Evolutionary conservation across 2,888 invertebrate species (phyloP), one percentile per base, ranked within the genome.

Genomic region (Cosmorhoe ocellata): DNA sequence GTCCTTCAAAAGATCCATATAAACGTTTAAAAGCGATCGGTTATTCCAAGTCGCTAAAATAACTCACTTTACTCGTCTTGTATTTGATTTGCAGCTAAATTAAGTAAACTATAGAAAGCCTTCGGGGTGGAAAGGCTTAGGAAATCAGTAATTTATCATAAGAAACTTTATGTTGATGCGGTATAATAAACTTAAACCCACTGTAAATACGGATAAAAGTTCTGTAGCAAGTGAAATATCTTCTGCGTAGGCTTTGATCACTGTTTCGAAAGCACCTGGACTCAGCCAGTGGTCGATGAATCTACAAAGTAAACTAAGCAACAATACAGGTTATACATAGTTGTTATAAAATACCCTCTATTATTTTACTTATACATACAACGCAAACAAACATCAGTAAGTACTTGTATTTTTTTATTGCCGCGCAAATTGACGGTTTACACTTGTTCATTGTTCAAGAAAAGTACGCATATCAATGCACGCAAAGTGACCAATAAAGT

Each of bases 161-260:
- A 49, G 44, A 44, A 32, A 26, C 18, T 12, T 2, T 1, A 27
- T 22, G 7, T 39, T 36, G 31, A 10, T 34, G 24, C 12, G 32
- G 24, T 14, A 52, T n/a, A 52, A 14, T 40, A 32, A 40, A 48
- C 48, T 47, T 46, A 40, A 43, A 2, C 2, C 2, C 31, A 11
- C 0, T 24, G 8, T 3, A 7, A 18, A 34, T 47, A 47, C 18
- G 30, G 34, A 10, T 12, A 38, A 47, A 34, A 14, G 10, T 48
- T 14, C 14, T 12, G n/a, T 34, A 34, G 11, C 27, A 42, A 18
- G 7, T 10, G 3, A 10, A n/a, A 13, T n/a, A 26, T 14, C 18
- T 11, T 42, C 26, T 27, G 26, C 30, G 27, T 49, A 45, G 27
- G 58, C 71, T 76, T 78, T 76, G 77, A 74, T 78, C 74, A 63